Evolutionary conservation across 1,140 invertebrate genomes (phyloP).

Genomic region (Cyphomyrmex costatus): DNA sequence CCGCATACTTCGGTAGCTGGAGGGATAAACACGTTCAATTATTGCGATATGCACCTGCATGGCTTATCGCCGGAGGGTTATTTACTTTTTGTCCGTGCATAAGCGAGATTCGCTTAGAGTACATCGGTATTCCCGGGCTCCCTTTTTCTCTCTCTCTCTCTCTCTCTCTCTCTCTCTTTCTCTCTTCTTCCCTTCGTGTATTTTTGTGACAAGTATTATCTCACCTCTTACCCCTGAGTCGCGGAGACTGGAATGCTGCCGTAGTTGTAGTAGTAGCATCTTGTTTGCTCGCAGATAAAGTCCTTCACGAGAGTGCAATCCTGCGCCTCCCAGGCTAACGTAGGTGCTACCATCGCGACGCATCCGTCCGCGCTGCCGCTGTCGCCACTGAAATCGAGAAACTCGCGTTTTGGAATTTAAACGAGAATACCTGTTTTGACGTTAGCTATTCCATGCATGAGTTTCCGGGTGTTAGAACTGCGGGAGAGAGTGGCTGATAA

Average conservation of each 20-base stretch:
- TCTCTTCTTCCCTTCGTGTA: slow-evolving; percentile 61
- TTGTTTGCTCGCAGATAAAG: slow-evolving; percentile 95
- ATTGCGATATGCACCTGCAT: neutral
- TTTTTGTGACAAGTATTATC: slow-evolving; percentile 83
- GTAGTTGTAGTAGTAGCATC: slow-evolving; percentile 96
- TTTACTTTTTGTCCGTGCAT: slow-evolving; percentile 64
- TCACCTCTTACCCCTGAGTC: slow-evolving; percentile 95
- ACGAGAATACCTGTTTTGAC: slow-evolving; percentile 29
- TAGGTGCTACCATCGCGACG: slow-evolving; percentile 91
- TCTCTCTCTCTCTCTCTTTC: slow-evolving; percentile 45
- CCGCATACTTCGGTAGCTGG: slow-evolving; percentile 31
- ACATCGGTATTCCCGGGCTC: slow-evolving; percentile 28
- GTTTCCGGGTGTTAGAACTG: slow-evolving; percentile 51
- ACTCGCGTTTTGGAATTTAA: slow-evolving; percentile 68
- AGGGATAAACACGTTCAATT: slow-evolving; percentile 45
- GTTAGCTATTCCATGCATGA: slow-evolving; percentile 62
- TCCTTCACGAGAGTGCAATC: slow-evolving; percentile 94
- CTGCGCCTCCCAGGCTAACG: slow-evolving; percentile 92
- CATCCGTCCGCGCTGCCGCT: slow-evolving; percentile 90
- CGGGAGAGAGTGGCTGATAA: slow-evolving; percentile 54
- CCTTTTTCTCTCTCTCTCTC: slow-evolving; percentile 55
- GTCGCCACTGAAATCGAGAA: slow-evolving; percentile 85
- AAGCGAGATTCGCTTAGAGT: slow-evolving; percentile 51
- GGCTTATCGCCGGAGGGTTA: slow-evolving; percentile 47
- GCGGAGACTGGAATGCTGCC: slow-evolving; percentile 95